Base-by-base conservation (phyloP, 2,797 vertebrate genomes). In the Hippocampus kuda region DNA sequence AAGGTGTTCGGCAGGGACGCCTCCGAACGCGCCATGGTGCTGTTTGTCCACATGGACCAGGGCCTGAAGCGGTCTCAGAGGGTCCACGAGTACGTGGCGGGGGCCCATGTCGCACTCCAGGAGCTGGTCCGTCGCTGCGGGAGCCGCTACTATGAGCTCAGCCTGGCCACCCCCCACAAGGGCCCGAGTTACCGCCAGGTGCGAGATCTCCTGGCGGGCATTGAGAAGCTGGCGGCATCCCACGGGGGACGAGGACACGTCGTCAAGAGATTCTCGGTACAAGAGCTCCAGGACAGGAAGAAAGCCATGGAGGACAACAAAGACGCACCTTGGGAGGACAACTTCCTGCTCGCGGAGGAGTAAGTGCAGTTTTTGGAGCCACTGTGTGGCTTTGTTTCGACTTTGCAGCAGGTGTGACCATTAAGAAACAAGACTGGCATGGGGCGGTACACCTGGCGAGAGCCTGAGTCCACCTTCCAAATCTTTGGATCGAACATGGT, bases 121-220 rank as follows among this genome's bases (percentile, higher is more conserved):
- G 78, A 80, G 16, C 59, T 85, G 2, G 6, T 85, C 56, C 68
- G 48, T 9, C 72, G 67, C 60, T 86, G 82, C 1, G 77, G 76
- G 2, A 84, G 83, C n/a, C 57, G 79, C 16, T 87, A 76, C 44
- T 66, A 78, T n/a, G 78, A 72, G 68, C 71, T 87, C 67, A 80
- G 73, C 8, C 34, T 84, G 1, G n/a, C 66, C 11, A 66, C 67
- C n/a, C 68, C 72, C 66, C 65, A 76, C 53, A 77, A 77, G 20
- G 71, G 65, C 48, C 67, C 81, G 73, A 81, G 76, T 76, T 83
- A 70, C 22, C 68, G 73, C 2, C 83, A 86, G 75, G 83, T 86
- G 34, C 78, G 73, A 48, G 79, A 86, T n/a, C 75, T 84, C 71
- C 69, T 84, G 1, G 67, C 67, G 1, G 79, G 80, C 10, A 69